phyloP scores from a whole-genome alignment of 2,113 vertebrate genomes.

The Nothoprocta perdicaria region DNA sequence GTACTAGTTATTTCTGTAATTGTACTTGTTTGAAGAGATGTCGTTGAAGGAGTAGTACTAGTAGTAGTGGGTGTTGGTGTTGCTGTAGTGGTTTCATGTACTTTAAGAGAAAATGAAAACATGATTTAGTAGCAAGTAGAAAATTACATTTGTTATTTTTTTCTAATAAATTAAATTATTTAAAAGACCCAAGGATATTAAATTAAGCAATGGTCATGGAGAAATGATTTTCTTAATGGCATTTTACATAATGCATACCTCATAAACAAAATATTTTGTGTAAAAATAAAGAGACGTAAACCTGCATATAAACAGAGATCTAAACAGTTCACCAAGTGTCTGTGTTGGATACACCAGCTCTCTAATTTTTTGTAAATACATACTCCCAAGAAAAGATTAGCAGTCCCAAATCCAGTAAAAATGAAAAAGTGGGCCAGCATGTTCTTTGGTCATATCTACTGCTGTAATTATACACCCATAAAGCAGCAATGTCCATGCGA shows the following conservation, averaged over 20 bases:
- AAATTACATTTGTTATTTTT: background rate
- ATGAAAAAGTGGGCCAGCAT: background rate
- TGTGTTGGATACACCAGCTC: background rate
- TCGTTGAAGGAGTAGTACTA: background rate
- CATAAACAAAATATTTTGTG: background rate
- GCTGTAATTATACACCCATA: background rate
- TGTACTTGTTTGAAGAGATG: background rate
- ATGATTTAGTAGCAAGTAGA: background rate
- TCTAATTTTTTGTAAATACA: background rate
- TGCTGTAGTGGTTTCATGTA: accelerated
- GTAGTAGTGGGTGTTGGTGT: accelerated
- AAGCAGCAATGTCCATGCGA: too few species aligned
- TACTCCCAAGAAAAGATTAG: background rate
- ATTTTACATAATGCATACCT: background rate
- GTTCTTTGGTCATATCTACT: background rate
- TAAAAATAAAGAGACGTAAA: too few species aligned
- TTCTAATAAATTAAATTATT: background rate
- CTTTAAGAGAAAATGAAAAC: background rate
- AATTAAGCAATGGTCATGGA: background rate
- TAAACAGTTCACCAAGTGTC: background rate
- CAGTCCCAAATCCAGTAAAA: background rate
- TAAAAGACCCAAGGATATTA: background rate
- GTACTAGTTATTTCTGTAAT: background rate
- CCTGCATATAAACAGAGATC: background rate
- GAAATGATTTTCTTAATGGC: background rate